Percentiles rank a stretch among this genome's conserved stretches.
Evolutionary conservation across 2,797 vertebrate species (phyloP).

Genomic region (Cyprinodon diabolis): DNA sequence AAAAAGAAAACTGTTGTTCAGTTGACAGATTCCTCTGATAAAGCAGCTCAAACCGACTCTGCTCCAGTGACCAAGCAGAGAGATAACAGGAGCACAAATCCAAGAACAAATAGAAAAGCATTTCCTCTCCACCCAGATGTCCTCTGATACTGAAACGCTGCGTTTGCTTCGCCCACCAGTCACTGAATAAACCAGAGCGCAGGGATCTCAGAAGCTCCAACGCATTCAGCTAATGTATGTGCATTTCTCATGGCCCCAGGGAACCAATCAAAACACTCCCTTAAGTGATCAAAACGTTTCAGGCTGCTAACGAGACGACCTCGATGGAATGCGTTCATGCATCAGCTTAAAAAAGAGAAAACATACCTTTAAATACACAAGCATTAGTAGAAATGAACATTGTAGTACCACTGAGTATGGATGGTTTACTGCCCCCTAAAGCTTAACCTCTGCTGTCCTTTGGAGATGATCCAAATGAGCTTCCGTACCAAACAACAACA

Average conservation of each 20-base stretch:
- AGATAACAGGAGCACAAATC: neutral
- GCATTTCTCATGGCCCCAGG: constrained; percentile 4
- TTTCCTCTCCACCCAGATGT: neutral
- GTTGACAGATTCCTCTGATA: too few relatives aligned
- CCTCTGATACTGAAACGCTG: neutral
- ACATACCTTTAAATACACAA: neutral
- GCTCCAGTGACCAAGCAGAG: neutral
- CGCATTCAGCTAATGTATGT: neutral
- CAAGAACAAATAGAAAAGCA: neutral
- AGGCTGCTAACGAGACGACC: constrained; percentile 14
- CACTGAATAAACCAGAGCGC: neutral
- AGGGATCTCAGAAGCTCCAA: neutral
- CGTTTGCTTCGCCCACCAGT: neutral
- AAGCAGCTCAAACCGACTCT: neutral
- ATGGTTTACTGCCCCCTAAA: too few relatives aligned
- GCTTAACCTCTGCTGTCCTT: too few relatives aligned
- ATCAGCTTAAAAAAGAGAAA: neutral
- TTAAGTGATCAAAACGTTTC: neutral
- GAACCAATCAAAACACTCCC: constrained; percentile 40
- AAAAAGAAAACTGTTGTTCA: too few relatives aligned
- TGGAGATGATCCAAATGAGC: too few relatives aligned
- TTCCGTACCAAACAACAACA: neutral
- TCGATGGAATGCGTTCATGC: neutral
- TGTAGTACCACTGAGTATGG: too few relatives aligned
- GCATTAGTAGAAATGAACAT: too few relatives aligned